These are phyloP conservation scores for Saccopteryx bilineata DNA, from an alignment of 2,113 vertebrate genomes.

Conservation along the genomic window DNA sequence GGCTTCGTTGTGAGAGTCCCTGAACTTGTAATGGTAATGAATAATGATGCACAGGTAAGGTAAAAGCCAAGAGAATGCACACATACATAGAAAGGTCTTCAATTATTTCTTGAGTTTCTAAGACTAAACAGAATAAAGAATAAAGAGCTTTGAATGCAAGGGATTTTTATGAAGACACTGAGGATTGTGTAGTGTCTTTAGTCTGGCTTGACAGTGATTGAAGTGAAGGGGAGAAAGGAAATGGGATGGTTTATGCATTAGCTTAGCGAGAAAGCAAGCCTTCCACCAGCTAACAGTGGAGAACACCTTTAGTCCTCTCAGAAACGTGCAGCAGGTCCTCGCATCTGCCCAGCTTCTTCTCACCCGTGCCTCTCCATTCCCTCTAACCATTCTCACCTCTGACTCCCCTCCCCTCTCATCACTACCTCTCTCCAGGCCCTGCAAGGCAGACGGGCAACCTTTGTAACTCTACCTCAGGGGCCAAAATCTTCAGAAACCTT, in stretches of 20 bases:
- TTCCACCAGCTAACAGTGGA: background rate
- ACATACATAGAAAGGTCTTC: background rate
- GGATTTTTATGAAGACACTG: background rate
- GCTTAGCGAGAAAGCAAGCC: background rate
- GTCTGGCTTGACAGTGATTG: conserved; percentile 16
- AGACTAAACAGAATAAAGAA: conserved; percentile 48
- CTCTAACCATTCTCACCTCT: no score
- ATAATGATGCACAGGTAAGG: background rate
- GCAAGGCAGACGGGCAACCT: background rate
- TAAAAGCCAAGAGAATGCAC: background rate
- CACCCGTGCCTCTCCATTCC: rapidly evolving
- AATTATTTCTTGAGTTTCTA: conserved; percentile 40
- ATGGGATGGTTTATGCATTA: background rate
- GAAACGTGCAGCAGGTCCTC: background rate
- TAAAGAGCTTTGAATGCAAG: background rate
- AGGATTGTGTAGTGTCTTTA: background rate
- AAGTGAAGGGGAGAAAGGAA: conserved; percentile 16
- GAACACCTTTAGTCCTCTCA: background rate
- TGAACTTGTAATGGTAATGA: background rate
- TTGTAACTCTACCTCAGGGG: background rate
- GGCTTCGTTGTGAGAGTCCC: background rate
- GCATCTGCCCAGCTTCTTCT: background rate
- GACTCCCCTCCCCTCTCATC: background rate
- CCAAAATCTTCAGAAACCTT: background rate
- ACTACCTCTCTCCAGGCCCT: background rate